Base-by-base conservation (phyloP, 2,113 vertebrate genomes). In the Callipepla californica region DNA sequence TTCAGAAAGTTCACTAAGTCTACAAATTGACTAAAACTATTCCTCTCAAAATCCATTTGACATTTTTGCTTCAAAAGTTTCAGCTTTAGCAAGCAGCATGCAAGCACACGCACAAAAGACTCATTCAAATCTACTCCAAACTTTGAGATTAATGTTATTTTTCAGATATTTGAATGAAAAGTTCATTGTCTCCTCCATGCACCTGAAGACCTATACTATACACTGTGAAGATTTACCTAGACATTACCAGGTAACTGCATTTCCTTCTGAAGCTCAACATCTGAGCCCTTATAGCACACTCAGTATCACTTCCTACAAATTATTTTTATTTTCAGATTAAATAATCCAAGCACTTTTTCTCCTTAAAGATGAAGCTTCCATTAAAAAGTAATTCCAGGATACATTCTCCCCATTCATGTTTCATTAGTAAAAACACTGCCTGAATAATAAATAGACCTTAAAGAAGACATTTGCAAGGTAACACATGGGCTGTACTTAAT, bases 301-400 rank as follows among this genome's bases (percentile, higher is more conserved):
- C 14, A n/a, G 30, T 50, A 89, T 51, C 75, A 11, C 58, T 89
- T 91, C 89, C 58, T 57, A 75, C 44, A 88, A 80, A 94, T 94
- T 66, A 66, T 66, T 20, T 93, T 88, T 82, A 90, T 80, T 93
- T 95, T 92, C 87, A 89, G 44, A 91, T 89, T 79, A 75, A 93
- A 84, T 81, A 87, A 78, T 72, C 92, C 53, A 17, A 58, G 13
- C 13, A 62, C 13, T 66, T 58, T 9, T 32, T 80, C 48, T 25
- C 5, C 20, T 74, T 47, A 11, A 48, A 68, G 44, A 80, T 59
- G 61, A 90, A 75, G 19, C 25, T 91, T 34, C n/a, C 28, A 63
- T 84, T 32, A 28, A 83, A 83, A 90, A 67, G 38, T 78, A 84
- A 91, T 75, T 74, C 74, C 2, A 10, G 47, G 23, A 90, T 69